These are phyloP conservation scores for Gobio gobio DNA, from an alignment of 2,113 vertebrate genomes.

Conservation along the genomic window DNA sequence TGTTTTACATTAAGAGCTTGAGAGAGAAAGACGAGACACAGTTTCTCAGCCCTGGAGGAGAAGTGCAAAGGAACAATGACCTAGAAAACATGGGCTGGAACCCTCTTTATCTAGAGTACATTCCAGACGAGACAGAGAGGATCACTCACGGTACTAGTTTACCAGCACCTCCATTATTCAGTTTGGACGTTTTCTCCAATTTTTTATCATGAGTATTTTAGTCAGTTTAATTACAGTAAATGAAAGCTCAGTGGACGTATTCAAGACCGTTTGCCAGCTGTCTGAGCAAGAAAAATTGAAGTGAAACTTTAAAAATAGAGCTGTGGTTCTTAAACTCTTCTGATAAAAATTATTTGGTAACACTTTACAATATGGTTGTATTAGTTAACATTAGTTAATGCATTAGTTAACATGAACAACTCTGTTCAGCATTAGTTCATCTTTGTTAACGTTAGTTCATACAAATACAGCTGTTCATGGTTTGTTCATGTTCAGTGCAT, in stretches of 20 bases:
- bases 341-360: too few relatives aligned
- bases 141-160: slow-evolving; percentile 46
- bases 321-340: not conserved
- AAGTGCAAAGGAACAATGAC: slow-evolving; percentile 47
- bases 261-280: not conserved
- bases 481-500: too few relatives aligned
- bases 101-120: slow-evolving; percentile 60
- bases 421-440: too few relatives aligned
- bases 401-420: too few relatives aligned
- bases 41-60: slow-evolving; percentile 15
- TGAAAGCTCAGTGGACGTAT: not conserved
- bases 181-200: not conserved
- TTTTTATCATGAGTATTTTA: not conserved
- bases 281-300: slow-evolving; percentile 1
- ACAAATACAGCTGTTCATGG: too few relatives aligned
- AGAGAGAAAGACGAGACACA: slow-evolving; percentile 10
- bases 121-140: slow-evolving; percentile 44
- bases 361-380: too few relatives aligned
- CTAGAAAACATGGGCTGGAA: slow-evolving; percentile 47
- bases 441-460: too few relatives aligned
- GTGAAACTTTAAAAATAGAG: slow-evolving; percentile 18
- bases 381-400: too few relatives aligned
- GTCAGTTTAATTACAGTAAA: not conserved
- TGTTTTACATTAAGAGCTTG: slow-evolving; percentile 50
- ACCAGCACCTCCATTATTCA: slow-evolving; percentile 50